Evolutionary conservation across 2,113 vertebrate genomes (phyloP).

Genomic region (Hyla sarda): DNA sequence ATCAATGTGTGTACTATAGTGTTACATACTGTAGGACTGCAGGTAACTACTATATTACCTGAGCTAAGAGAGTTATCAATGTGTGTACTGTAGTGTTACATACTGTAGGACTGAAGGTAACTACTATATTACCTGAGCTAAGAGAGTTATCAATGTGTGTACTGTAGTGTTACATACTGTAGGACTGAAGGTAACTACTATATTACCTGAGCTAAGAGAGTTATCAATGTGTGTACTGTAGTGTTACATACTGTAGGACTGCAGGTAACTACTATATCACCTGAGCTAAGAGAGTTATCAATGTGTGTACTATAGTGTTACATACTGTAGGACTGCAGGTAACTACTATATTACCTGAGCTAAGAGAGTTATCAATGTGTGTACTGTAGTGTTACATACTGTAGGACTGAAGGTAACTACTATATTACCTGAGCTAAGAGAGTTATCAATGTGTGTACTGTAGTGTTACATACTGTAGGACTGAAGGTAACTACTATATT

Average conservation of each 20-base stretch:
- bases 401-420: too few species aligned
- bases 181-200: neutral
- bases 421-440: too few species aligned
- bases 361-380: neutral
- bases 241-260: neutral
- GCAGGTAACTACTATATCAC: too few species aligned
- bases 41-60: neutral
- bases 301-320: too few species aligned
- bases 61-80: neutral
- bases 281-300: too few species aligned
- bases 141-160: too few species aligned
- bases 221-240: neutral
- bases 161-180: neutral
- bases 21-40: neutral
- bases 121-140: too few species aligned
- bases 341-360: neutral
- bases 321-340: neutral
- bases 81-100: neutral
- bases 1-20: too few species aligned
- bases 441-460: too few species aligned
- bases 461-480: neutral
- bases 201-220: neutral
- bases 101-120: neutral
- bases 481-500: neutral
- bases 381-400: neutral